phyloP scores from a whole-genome alignment of 2,888 invertebrate genomes.

The Hedychridium roseum region DNA sequence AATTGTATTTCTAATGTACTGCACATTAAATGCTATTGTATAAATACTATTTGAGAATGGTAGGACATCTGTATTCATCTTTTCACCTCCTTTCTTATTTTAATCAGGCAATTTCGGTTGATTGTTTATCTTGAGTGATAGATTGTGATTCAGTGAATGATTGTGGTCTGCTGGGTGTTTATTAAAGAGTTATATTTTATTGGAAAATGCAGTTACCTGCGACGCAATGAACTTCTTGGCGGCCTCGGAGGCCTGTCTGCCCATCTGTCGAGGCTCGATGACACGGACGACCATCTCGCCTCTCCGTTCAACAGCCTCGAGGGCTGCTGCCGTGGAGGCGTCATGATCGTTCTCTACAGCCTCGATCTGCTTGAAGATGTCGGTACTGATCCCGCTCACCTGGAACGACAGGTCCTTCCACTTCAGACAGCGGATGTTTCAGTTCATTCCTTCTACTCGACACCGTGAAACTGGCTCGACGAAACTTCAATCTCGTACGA shows the following conservation, averaged over 20 bases:
- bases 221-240: conserved; percentile 85
- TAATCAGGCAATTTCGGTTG: no score
- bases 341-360: conserved; percentile 96
- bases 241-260: conserved; percentile 84
- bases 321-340: conserved; percentile 88
- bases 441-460: background rate
- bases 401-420: conserved; percentile 62
- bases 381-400: conserved; percentile 95
- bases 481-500: no score
- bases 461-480: conserved; percentile 17
- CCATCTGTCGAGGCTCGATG: conserved; percentile 87
- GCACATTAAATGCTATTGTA: no score
- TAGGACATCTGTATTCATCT: no score
- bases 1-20: no score
- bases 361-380: conserved; percentile 97
- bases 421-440: conserved; percentile 25
- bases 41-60: no score
- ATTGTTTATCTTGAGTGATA: no score
- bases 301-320: conserved; percentile 91
- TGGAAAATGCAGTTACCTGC: conserved; percentile 76
- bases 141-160: no score
- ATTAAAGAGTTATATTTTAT: no score
- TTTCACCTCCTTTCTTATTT: no score
- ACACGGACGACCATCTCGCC: conserved; percentile 96
- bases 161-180: no score